These are phyloP conservation scores for Drosophila hydei DNA, from an alignment of 1,140 invertebrate species.

Conservation along the genomic window DNA sequence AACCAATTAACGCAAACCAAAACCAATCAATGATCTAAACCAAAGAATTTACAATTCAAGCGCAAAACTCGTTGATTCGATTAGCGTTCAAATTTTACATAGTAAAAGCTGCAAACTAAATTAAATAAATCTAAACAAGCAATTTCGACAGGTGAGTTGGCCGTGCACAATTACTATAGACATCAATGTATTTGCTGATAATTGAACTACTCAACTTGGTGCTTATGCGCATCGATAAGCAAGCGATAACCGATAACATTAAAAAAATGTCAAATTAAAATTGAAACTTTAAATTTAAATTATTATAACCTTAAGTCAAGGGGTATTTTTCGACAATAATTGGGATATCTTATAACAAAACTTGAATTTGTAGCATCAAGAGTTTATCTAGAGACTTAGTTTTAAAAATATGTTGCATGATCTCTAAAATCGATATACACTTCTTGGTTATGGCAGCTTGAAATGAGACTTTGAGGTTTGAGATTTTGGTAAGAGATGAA, in stretches of 20 bases:
- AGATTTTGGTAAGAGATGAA: too few relatives aligned
- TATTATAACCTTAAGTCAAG: too few relatives aligned
- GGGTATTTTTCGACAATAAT: too few relatives aligned
- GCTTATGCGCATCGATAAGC: not conserved
- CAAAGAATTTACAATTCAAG: conserved; percentile 53
- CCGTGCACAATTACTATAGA: not conserved
- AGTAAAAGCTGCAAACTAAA: not conserved
- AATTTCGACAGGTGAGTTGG: conserved; percentile 29
- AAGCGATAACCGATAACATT: not conserved
- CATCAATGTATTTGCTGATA: not conserved
- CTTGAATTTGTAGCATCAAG: too few relatives aligned
- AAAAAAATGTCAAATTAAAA: too few relatives aligned
- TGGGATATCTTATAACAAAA: too few relatives aligned
- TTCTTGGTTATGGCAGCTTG: too few relatives aligned
- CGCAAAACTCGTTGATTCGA: conserved; percentile 37
- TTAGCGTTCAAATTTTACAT: conserved; percentile 36
- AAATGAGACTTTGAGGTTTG: too few relatives aligned
- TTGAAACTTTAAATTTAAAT: not conserved
- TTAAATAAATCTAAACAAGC: conserved; percentile 8
- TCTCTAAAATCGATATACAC: too few relatives aligned
- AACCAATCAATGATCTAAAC: conserved; percentile 55
- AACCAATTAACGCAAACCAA: conserved; percentile 48
- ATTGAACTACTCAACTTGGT: not conserved
- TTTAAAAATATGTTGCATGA: too few relatives aligned
- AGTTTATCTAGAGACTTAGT: too few relatives aligned